phyloP scores from a whole-genome alignment of 2,888 invertebrate genomes.

The Xylocampa areola region DNA sequence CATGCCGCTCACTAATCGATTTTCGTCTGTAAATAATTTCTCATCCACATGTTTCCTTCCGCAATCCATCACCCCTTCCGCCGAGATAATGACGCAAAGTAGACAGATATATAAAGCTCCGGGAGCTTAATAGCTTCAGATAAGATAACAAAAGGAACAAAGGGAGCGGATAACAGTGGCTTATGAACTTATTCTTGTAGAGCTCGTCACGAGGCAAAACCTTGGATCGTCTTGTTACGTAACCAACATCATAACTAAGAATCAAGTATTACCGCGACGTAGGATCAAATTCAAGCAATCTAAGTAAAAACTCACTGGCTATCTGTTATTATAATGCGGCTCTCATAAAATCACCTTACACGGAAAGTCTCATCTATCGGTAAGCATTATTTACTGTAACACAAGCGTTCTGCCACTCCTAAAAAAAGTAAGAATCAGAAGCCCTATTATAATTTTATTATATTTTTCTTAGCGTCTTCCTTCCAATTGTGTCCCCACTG shows the following conservation, averaged over 20 bases:
- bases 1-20: slow-evolving; percentile 35
- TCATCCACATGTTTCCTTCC: slow-evolving; percentile 36
- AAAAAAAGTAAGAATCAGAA: slow-evolving; percentile 17
- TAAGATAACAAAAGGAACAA: slow-evolving; percentile 67
- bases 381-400: slow-evolving; percentile 34
- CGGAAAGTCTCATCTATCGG: slow-evolving; percentile 11
- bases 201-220: slow-evolving; percentile 17
- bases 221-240: slow-evolving; percentile 19
- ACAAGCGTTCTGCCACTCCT: slow-evolving; percentile 12
- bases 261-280: slow-evolving; percentile 4
- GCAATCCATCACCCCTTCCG: slow-evolving; percentile 45
- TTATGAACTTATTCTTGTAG: slow-evolving; percentile 44
- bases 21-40: slow-evolving; percentile 41
- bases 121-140: slow-evolving; percentile 60
- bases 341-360: slow-evolving; percentile 1
- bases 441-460: slow-evolving; percentile 26
- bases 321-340: slow-evolving; percentile 5
- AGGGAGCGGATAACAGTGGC: slow-evolving; percentile 47
- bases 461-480: slow-evolving; percentile 20
- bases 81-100: slow-evolving; percentile 51
- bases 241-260: slow-evolving; percentile 12
- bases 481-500: slow-evolving; percentile 21
- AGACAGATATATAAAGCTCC: slow-evolving; percentile 61
- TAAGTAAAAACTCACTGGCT: slow-evolving; percentile 12
- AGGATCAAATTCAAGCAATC: slow-evolving; percentile 10